These are phyloP conservation scores for Lytechinus pictus DNA, from an alignment of 35 echinoderm and acorn worm species.

Conservation along the genomic window DNA sequence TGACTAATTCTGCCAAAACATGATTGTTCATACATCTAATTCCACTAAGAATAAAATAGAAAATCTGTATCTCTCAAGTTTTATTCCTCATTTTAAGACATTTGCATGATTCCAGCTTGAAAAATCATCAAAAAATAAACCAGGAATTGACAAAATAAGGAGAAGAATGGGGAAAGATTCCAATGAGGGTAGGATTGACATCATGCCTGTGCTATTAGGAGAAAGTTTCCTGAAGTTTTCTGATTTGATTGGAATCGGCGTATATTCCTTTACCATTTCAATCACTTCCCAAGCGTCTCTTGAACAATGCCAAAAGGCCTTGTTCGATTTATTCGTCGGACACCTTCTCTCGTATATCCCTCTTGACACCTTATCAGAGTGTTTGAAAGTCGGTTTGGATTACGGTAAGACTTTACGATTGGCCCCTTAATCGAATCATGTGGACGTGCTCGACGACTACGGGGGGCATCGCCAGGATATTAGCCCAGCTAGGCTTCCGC, in stretches of 20 bases:
- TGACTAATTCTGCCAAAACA: background rate
- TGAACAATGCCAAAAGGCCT: slow-evolving; percentile 17
- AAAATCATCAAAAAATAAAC: background rate
- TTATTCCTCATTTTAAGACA: background rate
- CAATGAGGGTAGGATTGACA: too few relatives aligned
- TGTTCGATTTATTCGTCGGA: slow-evolving; percentile 34
- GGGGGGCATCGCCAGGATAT: slow-evolving; percentile 15
- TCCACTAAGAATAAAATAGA: background rate
- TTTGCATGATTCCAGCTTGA: background rate
- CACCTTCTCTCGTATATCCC: slow-evolving; percentile 2
- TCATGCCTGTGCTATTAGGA: background rate
- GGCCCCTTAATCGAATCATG: slow-evolving; percentile 18
- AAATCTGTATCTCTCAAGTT: background rate
- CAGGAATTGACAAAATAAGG: background rate
- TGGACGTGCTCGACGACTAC: background rate
- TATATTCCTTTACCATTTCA: slow-evolving; percentile 3
- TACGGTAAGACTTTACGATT: slow-evolving; percentile 3
- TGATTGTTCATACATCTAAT: background rate
- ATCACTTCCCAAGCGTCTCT: background rate
- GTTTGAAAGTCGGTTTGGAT: slow-evolving; percentile 25
- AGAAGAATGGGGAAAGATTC: background rate
- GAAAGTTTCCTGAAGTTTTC: background rate
- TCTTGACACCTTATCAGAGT: background rate
- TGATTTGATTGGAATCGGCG: background rate
- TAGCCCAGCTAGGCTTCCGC: background rate